Evolutionary conservation across 1,140 invertebrate species (phyloP), one percentile per base, ranked within the genome.

Genomic region (Neodiprion virginianus): DNA sequence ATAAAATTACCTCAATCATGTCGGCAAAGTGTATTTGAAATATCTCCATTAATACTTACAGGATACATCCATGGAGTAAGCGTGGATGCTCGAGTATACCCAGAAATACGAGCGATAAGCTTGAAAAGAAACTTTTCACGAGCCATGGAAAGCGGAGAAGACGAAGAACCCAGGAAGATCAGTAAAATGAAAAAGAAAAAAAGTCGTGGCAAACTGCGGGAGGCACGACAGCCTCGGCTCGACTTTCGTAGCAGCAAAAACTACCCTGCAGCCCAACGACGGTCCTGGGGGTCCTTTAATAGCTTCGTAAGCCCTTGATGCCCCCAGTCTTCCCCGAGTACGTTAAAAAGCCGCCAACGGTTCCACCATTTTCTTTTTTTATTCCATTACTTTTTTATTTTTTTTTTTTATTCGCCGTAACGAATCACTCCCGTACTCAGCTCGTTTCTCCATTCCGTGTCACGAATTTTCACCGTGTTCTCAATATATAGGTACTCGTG

Each of bases 281-380:
- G 11, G n/a, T 8, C 53, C 53, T 61, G 53, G 53, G 53, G 53
- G 53, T 61, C 53, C 53, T 61, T 61, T 61, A 61, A 61, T 61
- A 61, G 53, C 53, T 61, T 61, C 3, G 11, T 61, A 61, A 61
- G 67, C 12, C 4, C 12, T 65, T 17, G 61, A 21, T 21, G 67
- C 40, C 67, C 21, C 21, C 14, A 14, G 67, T 21, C 67, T 69
- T 47, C 40, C 23, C 23, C 12, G 11, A 14, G 12, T 47, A 11
- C 11, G 5, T 21, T 69, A 12, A 23, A 21, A 23, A 12, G 67
- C 14, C 21, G 67, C 67, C 40, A 21, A 14, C 14, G 11, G 11
- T 21, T 12, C 17, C 4, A 14, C 67, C 3, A 69, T 69, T 69
- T 17, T 17, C 11, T 23, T 10, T 69, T 69, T 47, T 69, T 47